phyloP scores from a whole-genome alignment of 2,113 vertebrate genomes.

The Ailurus styani region DNA sequence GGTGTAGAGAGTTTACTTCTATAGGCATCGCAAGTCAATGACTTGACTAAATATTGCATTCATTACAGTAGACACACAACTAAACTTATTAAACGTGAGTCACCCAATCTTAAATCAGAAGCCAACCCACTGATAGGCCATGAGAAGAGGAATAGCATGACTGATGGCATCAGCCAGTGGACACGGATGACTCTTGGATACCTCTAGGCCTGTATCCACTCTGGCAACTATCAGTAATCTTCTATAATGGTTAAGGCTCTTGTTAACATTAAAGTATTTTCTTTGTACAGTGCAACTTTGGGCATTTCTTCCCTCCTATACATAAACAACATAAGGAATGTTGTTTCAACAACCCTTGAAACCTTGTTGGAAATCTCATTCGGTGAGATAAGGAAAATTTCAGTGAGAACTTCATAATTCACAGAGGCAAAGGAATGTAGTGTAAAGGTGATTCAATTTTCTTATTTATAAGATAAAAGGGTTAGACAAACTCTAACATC shows the following conservation, averaged over 20 bases:
- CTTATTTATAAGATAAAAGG: constrained; percentile 8
- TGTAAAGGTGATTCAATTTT: neutral
- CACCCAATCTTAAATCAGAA: neutral
- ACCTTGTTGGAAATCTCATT: neutral
- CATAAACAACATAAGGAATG: neutral
- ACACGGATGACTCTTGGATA: neutral
- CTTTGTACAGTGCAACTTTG: neutral
- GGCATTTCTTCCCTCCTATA: neutral
- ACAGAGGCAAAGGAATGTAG: neutral
- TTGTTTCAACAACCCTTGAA: neutral
- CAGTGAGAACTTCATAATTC: neutral
- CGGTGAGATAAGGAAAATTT: neutral
- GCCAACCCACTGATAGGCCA: neutral
- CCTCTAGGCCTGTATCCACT: neutral
- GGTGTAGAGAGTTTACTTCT: neutral
- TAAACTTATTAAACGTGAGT: neutral
- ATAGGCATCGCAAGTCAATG: neutral
- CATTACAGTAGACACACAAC: neutral
- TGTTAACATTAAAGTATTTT: neutral
- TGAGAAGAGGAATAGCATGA: neutral
- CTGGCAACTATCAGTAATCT: neutral
- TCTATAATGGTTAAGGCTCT: neutral
- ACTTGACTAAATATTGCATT: neutral
- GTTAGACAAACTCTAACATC: neutral
- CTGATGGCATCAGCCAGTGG: neutral